phyloP scores from a whole-genome alignment of 64 coral and sea anemone species.

The Dendronephthya gigantea region DNA sequence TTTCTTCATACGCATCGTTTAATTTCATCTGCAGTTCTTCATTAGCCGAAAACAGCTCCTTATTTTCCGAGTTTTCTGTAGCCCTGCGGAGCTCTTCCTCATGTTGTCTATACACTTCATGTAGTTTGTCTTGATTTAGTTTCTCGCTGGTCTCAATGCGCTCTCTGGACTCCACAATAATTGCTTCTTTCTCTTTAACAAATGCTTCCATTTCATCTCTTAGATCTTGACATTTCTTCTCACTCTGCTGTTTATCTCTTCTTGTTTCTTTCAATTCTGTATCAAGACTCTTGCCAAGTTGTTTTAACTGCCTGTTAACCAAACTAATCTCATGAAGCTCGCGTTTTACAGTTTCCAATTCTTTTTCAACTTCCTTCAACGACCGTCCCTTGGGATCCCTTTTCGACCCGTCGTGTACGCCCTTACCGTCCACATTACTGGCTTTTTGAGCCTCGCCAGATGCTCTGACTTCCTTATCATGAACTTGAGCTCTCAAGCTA shows the following conservation, averaged over 20 bases:
- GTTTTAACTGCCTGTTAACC: not conserved
- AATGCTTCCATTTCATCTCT: not conserved
- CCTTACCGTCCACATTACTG: not conserved
- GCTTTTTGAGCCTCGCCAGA: not conserved
- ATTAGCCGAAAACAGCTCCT: not conserved
- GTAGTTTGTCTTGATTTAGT: not conserved
- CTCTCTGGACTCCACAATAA: not conserved
- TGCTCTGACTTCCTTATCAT: not conserved
- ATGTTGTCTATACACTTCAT: not conserved
- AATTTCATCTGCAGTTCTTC: not conserved
- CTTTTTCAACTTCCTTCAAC: not conserved
- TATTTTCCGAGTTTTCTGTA: not conserved
- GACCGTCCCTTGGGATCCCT: not conserved
- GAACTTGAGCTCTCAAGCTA: not conserved
- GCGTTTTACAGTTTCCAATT: not conserved
- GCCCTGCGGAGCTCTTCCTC: not conserved
- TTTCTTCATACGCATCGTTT: not conserved
- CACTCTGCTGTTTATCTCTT: not conserved
- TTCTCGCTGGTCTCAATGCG: not conserved
- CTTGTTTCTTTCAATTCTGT: not conserved
- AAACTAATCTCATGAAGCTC: not conserved
- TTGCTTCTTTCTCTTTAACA: not conserved
- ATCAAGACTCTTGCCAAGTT: slow-evolving; percentile 12
- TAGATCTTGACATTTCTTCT: slow-evolving; percentile 5
- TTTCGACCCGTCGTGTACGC: not conserved